Evolutionary conservation across 2,797 vertebrate species (phyloP).

Genomic region (Myotis daubentonii): DNA sequence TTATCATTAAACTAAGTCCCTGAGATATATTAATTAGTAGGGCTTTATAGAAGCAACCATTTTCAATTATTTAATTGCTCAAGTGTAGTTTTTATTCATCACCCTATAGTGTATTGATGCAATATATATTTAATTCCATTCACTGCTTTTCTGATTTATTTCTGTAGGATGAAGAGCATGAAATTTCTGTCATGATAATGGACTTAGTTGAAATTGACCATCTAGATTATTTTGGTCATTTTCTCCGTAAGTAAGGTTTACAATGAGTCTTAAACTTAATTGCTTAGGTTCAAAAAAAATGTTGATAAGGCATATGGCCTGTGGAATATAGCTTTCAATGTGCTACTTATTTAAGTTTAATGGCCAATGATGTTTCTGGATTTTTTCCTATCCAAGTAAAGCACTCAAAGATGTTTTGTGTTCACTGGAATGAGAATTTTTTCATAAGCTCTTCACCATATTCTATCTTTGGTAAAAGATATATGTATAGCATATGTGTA

Average conservation of each 20-base stretch:
- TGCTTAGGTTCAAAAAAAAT: background rate
- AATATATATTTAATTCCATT: background rate
- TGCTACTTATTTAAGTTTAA: background rate
- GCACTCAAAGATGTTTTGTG: background rate
- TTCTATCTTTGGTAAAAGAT: background rate
- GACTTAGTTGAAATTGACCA: background rate
- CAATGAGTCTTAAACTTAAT: background rate
- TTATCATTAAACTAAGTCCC: background rate
- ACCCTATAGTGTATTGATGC: rapidly evolving
- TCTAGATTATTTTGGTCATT: background rate
- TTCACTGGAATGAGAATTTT: background rate
- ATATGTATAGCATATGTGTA: background rate
- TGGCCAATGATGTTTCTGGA: background rate
- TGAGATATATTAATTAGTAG: background rate
- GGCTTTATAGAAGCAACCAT: background rate
- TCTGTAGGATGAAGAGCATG: background rate
- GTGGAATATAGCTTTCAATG: background rate
- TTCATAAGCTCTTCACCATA: background rate
- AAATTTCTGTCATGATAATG: background rate
- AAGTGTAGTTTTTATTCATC: background rate
- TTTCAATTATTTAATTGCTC: background rate
- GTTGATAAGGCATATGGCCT: background rate
- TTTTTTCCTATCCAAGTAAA: background rate
- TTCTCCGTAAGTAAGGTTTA: background rate
- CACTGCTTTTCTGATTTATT: background rate